These are phyloP conservation scores for Entomobrya multifasciata DNA, from an alignment of 2,888 invertebrate species.

Conservation along the genomic window DNA sequence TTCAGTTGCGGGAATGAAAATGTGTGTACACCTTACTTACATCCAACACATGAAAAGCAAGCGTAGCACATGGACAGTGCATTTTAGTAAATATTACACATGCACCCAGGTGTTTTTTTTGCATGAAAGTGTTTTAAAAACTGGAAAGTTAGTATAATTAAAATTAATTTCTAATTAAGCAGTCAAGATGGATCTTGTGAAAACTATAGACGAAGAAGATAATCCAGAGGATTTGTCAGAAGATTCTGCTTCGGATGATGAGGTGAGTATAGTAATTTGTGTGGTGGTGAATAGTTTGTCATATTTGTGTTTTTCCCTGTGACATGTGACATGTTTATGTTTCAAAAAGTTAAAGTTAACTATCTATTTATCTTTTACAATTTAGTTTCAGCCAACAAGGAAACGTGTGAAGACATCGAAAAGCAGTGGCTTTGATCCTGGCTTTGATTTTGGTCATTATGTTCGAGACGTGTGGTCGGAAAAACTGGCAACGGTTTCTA, in stretches of 20 bases:
- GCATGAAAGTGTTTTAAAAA: too few species aligned
- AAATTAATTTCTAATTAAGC: background rate
- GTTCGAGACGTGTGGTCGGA: constrained; percentile 91
- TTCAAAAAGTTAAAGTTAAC: too few species aligned
- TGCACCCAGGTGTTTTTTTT: background rate
- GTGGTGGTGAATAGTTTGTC: too few species aligned
- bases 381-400: constrained; percentile 91
- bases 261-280: constrained; percentile 80
- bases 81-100: background rate
- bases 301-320: too few species aligned
- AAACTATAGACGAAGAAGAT: constrained; percentile 91
- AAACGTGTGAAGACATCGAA: constrained; percentile 85
- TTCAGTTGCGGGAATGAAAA: constrained; percentile 1
- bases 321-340: too few species aligned
- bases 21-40: too few species aligned
- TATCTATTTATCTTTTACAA: constrained; percentile 47
- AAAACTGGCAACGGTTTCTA: constrained; percentile 90
- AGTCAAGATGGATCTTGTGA: constrained; percentile 85
- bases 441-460: constrained; percentile 90
- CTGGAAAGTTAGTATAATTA: background rate
- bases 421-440: constrained; percentile 89
- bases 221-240: constrained; percentile 89
- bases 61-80: constrained; percentile 16
- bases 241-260: constrained; percentile 81
- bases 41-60: too few species aligned